Percentiles rank a stretch among this genome's conserved stretches.
Evolutionary conservation across 2,888 invertebrate genomes (phyloP).

Genomic region (Thalpophila matura): DNA sequence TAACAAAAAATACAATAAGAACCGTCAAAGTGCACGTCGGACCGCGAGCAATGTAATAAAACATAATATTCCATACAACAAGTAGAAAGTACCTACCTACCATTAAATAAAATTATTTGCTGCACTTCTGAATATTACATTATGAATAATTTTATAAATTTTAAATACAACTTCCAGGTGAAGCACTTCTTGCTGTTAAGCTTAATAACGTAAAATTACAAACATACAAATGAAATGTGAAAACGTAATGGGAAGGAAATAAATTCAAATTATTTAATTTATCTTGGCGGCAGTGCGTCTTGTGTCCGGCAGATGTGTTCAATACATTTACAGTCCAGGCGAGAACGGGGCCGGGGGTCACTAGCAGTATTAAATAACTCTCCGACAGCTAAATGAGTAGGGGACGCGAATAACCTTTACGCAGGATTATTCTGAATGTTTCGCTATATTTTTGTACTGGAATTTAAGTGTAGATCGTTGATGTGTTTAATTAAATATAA

Average conservation of each 20-base stretch:
- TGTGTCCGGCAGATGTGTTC: slow-evolving; percentile 86
- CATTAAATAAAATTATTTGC: too few relatives aligned
- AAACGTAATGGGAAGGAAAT: slow-evolving; percentile 56
- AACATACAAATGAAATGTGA: slow-evolving; percentile 25
- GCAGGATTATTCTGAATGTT: slow-evolving; percentile 69
- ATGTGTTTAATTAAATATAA: slow-evolving; percentile 4
- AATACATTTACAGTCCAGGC: slow-evolving; percentile 83
- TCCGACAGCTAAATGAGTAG: slow-evolving; percentile 89
- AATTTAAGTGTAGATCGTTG: slow-evolving; percentile 24
- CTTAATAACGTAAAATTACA: not conserved
- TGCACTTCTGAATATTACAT: too few relatives aligned
- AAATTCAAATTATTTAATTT: slow-evolving; percentile 82
- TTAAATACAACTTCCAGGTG: too few relatives aligned
- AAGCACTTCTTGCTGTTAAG: not conserved
- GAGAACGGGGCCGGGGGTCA: slow-evolving; percentile 83
- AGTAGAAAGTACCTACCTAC: too few relatives aligned
- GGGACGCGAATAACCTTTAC: slow-evolving; percentile 79
- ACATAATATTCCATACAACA: too few relatives aligned
- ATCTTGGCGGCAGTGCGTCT: slow-evolving; percentile 76
- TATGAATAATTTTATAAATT: too few relatives aligned
- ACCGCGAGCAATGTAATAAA: too few relatives aligned
- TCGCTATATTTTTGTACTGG: slow-evolving; percentile 37
- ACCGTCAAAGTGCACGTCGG: too few relatives aligned
- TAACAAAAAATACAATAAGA: too few relatives aligned
- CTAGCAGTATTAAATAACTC: slow-evolving; percentile 89